Conservation (phyloP, 2,113 vertebrate genomes). For the Nannobrachium achirus region DNA sequence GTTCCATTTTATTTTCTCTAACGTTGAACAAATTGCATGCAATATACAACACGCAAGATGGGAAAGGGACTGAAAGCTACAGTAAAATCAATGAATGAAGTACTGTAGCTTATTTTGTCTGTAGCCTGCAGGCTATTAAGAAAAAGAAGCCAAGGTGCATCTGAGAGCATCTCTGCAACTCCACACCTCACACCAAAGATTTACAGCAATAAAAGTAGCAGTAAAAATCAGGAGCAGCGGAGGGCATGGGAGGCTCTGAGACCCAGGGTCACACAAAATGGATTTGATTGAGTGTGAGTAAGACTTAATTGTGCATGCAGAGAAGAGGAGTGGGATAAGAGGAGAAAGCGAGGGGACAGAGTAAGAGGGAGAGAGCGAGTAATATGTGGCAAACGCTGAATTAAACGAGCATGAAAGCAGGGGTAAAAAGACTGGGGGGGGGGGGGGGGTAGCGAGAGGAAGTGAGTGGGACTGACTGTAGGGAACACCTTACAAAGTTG, state of each 20-base stretch:
- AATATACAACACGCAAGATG: not conserved
- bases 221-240: slow-evolving; percentile 53
- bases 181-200: slow-evolving; percentile 21
- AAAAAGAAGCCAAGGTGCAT: not conserved
- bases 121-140: not conserved
- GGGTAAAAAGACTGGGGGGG: slow-evolving; percentile 9
- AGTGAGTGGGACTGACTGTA: not conserved
- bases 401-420: slow-evolving; percentile 39
- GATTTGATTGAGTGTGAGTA: slow-evolving; percentile 59
- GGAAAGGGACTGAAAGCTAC: not conserved
- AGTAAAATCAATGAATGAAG: slow-evolving; percentile 13
- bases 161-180: not conserved
- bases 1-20: slow-evolving; percentile 2
- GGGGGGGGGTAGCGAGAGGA: not conserved
- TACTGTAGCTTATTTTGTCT: slow-evolving; percentile 1
- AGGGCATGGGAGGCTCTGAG: slow-evolving; percentile 33
- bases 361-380: not conserved
- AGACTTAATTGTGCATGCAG: slow-evolving; percentile 61
- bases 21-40: slow-evolving; percentile 2
- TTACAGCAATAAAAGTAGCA: slow-evolving; percentile 46
- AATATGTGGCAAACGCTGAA: slow-evolving; percentile 24
- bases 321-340: slow-evolving; percentile 45
- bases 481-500: slow-evolving; percentile 20
- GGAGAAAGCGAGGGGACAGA: slow-evolving; percentile 19
- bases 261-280: slow-evolving; percentile 24